A percentile compares a stretch with the other conserved stretches of the same genome.
phyloP scores from a whole-genome alignment of 2,888 invertebrate species.

The Eupithecia subfuscata region DNA sequence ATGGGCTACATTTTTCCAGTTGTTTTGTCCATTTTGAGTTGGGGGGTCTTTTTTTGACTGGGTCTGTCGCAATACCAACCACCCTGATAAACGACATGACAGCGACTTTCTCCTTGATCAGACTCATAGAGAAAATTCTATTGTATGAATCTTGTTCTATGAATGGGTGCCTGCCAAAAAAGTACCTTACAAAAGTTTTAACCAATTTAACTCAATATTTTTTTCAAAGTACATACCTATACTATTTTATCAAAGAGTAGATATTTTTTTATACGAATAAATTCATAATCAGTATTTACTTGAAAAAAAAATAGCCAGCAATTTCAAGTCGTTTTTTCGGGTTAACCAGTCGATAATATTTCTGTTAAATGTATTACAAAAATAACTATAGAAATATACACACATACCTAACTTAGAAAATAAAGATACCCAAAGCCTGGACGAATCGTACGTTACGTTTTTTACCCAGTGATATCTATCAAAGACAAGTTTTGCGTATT shows the following conservation, averaged over 20 bases:
- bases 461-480: background rate
- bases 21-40: too few species aligned
- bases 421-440: slow-evolving; percentile 7
- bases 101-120: background rate
- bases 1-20: too few species aligned
- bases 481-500: background rate
- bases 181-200: background rate
- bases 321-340: background rate
- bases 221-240: background rate
- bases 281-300: background rate
- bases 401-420: background rate
- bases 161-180: background rate
- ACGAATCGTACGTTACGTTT: slow-evolving; percentile 16
- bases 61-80: too few species aligned
- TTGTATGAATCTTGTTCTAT: background rate
- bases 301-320: background rate
- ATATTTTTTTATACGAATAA: background rate
- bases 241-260: background rate
- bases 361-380: background rate
- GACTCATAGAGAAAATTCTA: too few species aligned
- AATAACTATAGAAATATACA: slow-evolving; percentile 7
- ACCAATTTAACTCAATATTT: background rate
- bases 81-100: background rate
- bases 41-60: too few species aligned
- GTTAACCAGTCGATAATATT: background rate